Evolutionary conservation across 2,797 vertebrate genomes (phyloP).

Genomic region (Dryobates pubescens): DNA sequence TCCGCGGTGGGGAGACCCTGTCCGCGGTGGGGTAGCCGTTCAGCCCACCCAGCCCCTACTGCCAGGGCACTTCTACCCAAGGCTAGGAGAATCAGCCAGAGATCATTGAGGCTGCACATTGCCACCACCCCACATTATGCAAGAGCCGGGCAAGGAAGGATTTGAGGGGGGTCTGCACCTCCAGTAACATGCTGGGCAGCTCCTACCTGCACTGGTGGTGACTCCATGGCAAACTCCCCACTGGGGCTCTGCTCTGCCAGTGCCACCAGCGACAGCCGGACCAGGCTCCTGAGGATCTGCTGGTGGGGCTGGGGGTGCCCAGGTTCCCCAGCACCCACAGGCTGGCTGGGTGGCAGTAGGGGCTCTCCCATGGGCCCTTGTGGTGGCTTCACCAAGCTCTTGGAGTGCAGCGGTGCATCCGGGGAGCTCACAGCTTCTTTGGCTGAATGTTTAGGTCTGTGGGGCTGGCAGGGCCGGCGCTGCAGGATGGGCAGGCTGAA

Average conservation of each 20-base stretch:
- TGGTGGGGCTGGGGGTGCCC: slow-evolving; percentile 79
- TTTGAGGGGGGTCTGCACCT: neutral
- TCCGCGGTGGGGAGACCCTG: accelerated
- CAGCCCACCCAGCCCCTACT: neutral
- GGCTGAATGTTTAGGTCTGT: slow-evolving; percentile 71
- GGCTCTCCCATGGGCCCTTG: slow-evolving; percentile 1
- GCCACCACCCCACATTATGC: neutral
- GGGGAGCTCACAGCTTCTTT: slow-evolving; percentile 50
- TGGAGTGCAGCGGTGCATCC: slow-evolving; percentile 11
- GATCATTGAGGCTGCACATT: neutral
- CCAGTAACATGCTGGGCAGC: accelerated
- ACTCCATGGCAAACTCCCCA: slow-evolving; percentile 87
- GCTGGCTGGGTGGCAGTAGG: neutral
- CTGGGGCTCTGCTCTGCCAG: slow-evolving; percentile 86
- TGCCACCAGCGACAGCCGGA: slow-evolving; percentile 92
- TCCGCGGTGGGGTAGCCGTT: accelerated
- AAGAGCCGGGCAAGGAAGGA: neutral
- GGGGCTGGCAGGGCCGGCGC: slow-evolving; percentile 68
- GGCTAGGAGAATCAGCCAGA: neutral
- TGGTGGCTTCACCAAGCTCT: slow-evolving; percentile 68
- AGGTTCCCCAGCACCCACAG: slow-evolving; percentile 64
- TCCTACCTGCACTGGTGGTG: slow-evolving; percentile 92
- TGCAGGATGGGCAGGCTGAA: slow-evolving; percentile 66
- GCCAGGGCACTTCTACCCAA: neutral
- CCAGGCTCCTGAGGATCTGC: slow-evolving; percentile 89